Percentiles rank a stretch among this genome's conserved stretches.
phyloP scores from a whole-genome alignment of 2,888 invertebrate genomes.

The Mythimna impura region DNA sequence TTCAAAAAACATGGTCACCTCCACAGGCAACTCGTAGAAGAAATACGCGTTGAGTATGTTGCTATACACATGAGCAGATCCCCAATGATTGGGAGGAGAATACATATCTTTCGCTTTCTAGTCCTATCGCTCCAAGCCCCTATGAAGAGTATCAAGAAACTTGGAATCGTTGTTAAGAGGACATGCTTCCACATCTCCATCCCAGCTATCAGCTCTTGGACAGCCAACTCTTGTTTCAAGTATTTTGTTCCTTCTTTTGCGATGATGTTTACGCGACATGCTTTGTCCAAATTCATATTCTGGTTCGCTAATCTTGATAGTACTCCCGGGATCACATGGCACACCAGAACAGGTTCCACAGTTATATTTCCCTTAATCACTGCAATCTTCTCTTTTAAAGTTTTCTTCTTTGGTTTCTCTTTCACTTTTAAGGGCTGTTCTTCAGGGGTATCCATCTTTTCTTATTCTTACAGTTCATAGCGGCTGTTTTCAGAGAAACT shows the following conservation, averaged over 20 bases:
- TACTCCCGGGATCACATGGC: slow-evolving; percentile 91
- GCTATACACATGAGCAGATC: slow-evolving; percentile 87
- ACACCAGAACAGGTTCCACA: slow-evolving; percentile 92
- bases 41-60: slow-evolving; percentile 88
- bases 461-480: no score
- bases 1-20: slow-evolving; percentile 88
- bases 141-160: slow-evolving; percentile 88
- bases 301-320: slow-evolving; percentile 94
- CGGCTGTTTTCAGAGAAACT: no score
- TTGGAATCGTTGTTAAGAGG: slow-evolving; percentile 88
- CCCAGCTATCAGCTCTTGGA: slow-evolving; percentile 89
- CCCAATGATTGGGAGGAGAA: slow-evolving; percentile 89
- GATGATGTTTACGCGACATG: slow-evolving; percentile 95
- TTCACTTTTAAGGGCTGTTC: slow-evolving; percentile 77
- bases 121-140: slow-evolving; percentile 92
- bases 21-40: slow-evolving; percentile 89
- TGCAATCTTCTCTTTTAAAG: slow-evolving; percentile 83
- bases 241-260: slow-evolving; percentile 92
- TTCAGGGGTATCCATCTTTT: slow-evolving; percentile 75
- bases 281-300: slow-evolving; percentile 96
- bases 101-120: slow-evolving; percentile 90
- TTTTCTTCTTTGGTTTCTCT: slow-evolving; percentile 73
- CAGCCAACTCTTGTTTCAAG: slow-evolving; percentile 90
- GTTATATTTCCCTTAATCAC: slow-evolving; percentile 91
- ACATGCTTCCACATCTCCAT: slow-evolving; percentile 90